Conservation (phyloP, 2,888 invertebrate species). For the Metalampra italica region DNA sequence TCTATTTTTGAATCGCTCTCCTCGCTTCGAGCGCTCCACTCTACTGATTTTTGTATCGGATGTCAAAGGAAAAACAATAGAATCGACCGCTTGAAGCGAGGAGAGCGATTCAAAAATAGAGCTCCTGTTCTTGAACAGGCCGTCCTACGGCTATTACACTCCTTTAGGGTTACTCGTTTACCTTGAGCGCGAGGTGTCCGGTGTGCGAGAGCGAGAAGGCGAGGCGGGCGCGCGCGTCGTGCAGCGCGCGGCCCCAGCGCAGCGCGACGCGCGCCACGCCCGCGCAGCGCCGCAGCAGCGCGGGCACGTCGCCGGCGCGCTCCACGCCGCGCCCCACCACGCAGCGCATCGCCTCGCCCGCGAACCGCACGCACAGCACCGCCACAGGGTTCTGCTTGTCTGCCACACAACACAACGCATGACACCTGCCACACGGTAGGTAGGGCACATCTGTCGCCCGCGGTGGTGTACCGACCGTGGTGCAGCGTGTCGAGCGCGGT, state of each 20-base stretch:
- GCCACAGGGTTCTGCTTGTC: slow-evolving; percentile 45
- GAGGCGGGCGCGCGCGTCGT: slow-evolving; percentile 41
- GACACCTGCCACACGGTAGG: too few relatives aligned
- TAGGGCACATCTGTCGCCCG: too few relatives aligned
- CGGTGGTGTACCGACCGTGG: slow-evolving; percentile 27
- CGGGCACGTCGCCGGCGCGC: slow-evolving; percentile 25
- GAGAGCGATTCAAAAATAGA: too few relatives aligned
- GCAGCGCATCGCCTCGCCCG: slow-evolving; percentile 40
- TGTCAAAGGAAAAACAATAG: too few relatives aligned
- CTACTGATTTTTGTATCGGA: too few relatives aligned
- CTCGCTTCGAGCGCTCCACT: too few relatives aligned
- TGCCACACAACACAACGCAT: slow-evolving; percentile 13
- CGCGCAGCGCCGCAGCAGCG: slow-evolving; percentile 35
- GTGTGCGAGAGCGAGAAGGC: slow-evolving; percentile 38
- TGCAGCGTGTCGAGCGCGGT: slow-evolving; percentile 31
- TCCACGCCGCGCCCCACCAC: slow-evolving; percentile 15
- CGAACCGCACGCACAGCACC: slow-evolving; percentile 40
- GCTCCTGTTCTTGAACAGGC: too few relatives aligned
- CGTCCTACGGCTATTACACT: too few relatives aligned
- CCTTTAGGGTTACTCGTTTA: too few relatives aligned
- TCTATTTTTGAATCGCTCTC: too few relatives aligned
- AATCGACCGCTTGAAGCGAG: too few relatives aligned
- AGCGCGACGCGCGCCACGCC: slow-evolving; percentile 34
- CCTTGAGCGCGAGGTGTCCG: slow-evolving; percentile 47
- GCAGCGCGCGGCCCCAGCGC: slow-evolving; percentile 50